phyloP scores from a whole-genome alignment of 2,797 vertebrate species.

The Enteromius radiatus region DNA sequence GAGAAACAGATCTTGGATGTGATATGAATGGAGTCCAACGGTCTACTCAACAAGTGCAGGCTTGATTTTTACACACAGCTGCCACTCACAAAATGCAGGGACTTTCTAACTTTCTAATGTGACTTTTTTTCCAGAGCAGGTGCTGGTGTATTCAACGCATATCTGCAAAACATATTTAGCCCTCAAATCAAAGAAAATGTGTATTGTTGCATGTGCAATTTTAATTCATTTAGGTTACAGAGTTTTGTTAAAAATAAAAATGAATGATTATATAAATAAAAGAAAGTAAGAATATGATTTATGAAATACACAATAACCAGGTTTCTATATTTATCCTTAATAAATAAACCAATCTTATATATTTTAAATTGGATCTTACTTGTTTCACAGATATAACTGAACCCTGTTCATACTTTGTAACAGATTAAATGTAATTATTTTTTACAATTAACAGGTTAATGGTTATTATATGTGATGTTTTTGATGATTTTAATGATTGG shows the following conservation, averaged over 20 bases:
- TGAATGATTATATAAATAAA: not conserved
- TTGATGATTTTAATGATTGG: not conserved
- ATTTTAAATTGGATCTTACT: not conserved
- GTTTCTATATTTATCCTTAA: not conserved
- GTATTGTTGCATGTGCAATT: not conserved
- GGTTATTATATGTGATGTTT: not conserved
- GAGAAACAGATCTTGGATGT: constrained; percentile 5
- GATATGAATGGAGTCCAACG: constrained; percentile 27
- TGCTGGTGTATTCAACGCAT: not conserved
- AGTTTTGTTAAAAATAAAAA: not conserved
- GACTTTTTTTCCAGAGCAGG: constrained; percentile 14
- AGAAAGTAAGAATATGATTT: not conserved
- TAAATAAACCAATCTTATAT: not conserved
- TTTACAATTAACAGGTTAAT: not conserved
- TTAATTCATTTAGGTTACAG: not conserved
- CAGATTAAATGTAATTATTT: not conserved
- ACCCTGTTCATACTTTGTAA: not conserved
- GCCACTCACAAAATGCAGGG: constrained; percentile 29
- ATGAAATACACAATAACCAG: not conserved
- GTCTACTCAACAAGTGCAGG: constrained; percentile 61
- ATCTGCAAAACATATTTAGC: not conserved
- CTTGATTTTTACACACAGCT: constrained; percentile 61
- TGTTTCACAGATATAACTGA: not conserved
- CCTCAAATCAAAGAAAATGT: not conserved
- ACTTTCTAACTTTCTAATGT: constrained; percentile 55